phyloP scores from a whole-genome alignment of 2,797 vertebrate species.

The Intellagama lesueurii region DNA sequence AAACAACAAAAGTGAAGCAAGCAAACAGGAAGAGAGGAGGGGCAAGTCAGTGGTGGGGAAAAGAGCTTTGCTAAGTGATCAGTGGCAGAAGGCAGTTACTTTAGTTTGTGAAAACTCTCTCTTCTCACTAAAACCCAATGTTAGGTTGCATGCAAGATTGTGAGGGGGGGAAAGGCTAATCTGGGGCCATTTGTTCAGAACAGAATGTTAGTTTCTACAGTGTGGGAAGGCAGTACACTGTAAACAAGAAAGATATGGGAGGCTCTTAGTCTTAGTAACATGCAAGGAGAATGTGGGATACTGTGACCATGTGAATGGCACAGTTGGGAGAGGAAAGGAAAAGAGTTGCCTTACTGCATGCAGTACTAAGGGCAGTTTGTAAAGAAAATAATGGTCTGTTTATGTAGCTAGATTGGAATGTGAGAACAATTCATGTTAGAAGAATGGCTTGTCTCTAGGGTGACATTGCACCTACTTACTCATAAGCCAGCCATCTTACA shows the following conservation, averaged over 20 bases:
- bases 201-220: neutral
- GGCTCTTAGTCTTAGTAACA: neutral
- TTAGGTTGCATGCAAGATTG: too few relatives aligned
- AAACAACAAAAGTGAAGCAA: too few relatives aligned
- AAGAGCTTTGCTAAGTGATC: too few relatives aligned
- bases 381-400: neutral
- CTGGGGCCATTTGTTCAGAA: neutral
- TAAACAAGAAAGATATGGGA: neutral
- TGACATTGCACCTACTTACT: neutral
- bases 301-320: neutral
- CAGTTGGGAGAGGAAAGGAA: neutral
- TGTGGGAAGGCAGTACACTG: neutral
- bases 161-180: neutral
- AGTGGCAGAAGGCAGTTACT: too few relatives aligned
- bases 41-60: too few relatives aligned
- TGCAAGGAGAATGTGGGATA: neutral
- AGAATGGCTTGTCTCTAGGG: neutral
- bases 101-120: too few relatives aligned
- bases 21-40: too few relatives aligned
- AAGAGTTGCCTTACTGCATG: neutral
- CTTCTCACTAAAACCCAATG: too few relatives aligned
- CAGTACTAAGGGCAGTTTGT: neutral
- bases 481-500: neutral
- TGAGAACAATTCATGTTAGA: neutral
- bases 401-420: neutral